A percentile compares a stretch with the other conserved stretches of the same genome.
These are phyloP conservation scores for Menidia beryllina DNA, from an alignment of 2,113 vertebrate genomes.

Conservation along the genomic window DNA sequence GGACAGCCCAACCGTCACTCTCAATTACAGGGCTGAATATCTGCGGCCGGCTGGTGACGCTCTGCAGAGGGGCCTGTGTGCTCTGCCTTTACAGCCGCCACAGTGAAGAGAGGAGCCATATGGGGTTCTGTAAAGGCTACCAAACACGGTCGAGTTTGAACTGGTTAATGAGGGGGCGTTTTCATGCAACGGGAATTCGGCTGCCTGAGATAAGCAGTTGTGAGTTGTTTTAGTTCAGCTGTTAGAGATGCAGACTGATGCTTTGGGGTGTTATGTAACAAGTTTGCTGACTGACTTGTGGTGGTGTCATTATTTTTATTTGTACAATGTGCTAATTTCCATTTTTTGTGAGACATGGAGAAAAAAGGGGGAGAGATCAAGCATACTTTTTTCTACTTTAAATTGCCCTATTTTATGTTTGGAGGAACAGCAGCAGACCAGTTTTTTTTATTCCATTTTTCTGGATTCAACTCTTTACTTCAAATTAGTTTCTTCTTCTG, in stretches of 20 bases:
- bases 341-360: slow-evolving; percentile 3
- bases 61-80: slow-evolving; percentile 61
- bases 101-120: slow-evolving; percentile 24
- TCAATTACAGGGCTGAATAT: slow-evolving; percentile 82
- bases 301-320: slow-evolving; percentile 30
- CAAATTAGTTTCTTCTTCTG: not conserved
- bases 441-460: not conserved
- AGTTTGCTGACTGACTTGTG: slow-evolving; percentile 35
- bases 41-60: slow-evolving; percentile 58
- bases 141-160: slow-evolving; percentile 41
- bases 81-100: slow-evolving; percentile 41
- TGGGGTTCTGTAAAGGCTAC: slow-evolving; percentile 24
- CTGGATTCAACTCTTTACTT: not conserved
- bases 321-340: not conserved
- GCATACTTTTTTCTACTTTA: not conserved
- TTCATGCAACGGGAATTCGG: slow-evolving; percentile 4
- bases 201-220: slow-evolving; percentile 17
- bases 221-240: slow-evolving; percentile 18
- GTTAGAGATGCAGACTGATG: not conserved
- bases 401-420: not conserved
- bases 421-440: not conserved
- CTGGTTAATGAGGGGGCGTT: slow-evolving; percentile 48
- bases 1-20: slow-evolving; percentile 79
- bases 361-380: slow-evolving; percentile 8
- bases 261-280: slow-evolving; percentile 7